Conservation (phyloP, 1,140 invertebrate species). For the Penaeus chinensis region DNA sequence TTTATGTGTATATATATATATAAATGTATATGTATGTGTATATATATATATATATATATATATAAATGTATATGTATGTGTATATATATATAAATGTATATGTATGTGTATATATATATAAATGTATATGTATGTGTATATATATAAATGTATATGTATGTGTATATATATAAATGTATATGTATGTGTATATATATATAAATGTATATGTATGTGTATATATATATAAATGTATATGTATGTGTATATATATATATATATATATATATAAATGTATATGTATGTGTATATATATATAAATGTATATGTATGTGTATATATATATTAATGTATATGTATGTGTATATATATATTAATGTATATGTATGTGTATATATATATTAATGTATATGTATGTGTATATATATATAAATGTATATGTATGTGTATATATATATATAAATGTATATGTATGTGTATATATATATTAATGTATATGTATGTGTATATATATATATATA, state of each 20-base stretch:
- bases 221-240: too few species aligned
- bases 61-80: background rate
- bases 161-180: too few species aligned
- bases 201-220: too few species aligned
- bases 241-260: too few species aligned
- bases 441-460: background rate
- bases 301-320: too few species aligned
- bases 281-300: too few species aligned
- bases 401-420: background rate
- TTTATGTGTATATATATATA: background rate
- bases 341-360: too few species aligned
- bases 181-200: too few species aligned
- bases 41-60: background rate
- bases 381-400: background rate
- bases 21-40: background rate
- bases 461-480: background rate
- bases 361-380: background rate
- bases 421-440: background rate
- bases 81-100: conserved; percentile 12
- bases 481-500: too few species aligned
- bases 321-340: too few species aligned
- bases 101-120: conserved; percentile 17
- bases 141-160: background rate
- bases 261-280: too few species aligned
- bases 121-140: background rate